A percentile compares a stretch with the other conserved stretches of the same genome.
Conservation (phyloP, 2,113 vertebrate genomes). For the Calyptomena viridis region DNA sequence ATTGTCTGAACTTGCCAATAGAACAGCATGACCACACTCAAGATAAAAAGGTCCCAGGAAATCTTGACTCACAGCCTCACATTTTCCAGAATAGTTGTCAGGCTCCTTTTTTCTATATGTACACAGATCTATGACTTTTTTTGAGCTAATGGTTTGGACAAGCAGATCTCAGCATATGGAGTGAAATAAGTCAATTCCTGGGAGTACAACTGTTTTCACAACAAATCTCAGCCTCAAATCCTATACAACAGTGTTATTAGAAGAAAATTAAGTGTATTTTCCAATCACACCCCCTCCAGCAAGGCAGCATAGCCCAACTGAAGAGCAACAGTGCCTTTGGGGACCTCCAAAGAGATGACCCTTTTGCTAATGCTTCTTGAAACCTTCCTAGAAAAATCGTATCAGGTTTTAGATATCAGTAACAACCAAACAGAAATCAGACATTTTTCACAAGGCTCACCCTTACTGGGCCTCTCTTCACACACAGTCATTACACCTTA, state of each 20-base stretch:
- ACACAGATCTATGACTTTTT: not conserved
- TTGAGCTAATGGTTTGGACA: not conserved
- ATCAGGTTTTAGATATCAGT: not conserved
- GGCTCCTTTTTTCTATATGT: rapidly evolving
- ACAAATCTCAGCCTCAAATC: not conserved
- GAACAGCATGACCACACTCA: not conserved
- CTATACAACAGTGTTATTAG: not conserved
- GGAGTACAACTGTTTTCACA: not conserved
- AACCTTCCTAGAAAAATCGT: not conserved
- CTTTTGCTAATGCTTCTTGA: not conserved
- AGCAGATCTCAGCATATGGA: not conserved
- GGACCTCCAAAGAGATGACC: not conserved
- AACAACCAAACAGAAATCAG: not conserved
- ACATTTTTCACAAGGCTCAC: not conserved
- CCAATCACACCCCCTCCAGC: not conserved
- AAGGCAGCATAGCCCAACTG: not conserved
- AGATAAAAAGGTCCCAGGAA: not conserved
- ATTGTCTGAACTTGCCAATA: not conserved
- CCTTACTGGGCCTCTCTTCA: not conserved
- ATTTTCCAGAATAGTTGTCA: not conserved
- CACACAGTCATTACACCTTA: not conserved
- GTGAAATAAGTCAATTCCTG: not conserved
- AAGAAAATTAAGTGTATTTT: not conserved
- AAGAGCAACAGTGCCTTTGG: not conserved
- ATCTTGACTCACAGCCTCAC: not conserved